Conservation (phyloP, 1,140 invertebrate genomes). For the Drosophila sp. region DNA sequence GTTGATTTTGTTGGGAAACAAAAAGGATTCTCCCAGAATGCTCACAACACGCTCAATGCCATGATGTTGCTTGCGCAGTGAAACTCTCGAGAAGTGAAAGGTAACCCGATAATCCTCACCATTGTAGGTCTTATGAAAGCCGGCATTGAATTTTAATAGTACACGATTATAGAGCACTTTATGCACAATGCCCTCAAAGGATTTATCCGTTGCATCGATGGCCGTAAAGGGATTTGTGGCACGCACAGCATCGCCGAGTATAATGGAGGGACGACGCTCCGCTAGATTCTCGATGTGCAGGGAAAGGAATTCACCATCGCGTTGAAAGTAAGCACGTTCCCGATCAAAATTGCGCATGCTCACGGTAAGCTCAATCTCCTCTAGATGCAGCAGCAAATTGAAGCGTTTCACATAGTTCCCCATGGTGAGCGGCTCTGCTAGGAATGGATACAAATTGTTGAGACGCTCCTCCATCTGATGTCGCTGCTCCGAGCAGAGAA, state of each 20-base stretch:
- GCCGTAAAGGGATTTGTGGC: slow-evolving; percentile 85
- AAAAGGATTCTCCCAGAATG: slow-evolving; percentile 86
- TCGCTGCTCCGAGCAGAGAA: slow-evolving; percentile 84
- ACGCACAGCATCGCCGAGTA: slow-evolving; percentile 91
- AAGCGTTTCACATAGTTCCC: slow-evolving; percentile 88
- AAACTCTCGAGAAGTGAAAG: slow-evolving; percentile 87
- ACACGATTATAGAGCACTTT: slow-evolving; percentile 88
- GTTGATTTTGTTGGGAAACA: slow-evolving; percentile 87
- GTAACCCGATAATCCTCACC: slow-evolving; percentile 88
- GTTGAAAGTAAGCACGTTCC: slow-evolving; percentile 87
- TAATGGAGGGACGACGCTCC: slow-evolving; percentile 93
- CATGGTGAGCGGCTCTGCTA: slow-evolving; percentile 85
- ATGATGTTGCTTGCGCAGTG: slow-evolving; percentile 88
- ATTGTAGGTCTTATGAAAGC: slow-evolving; percentile 89
- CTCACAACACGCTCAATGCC: slow-evolving; percentile 86
- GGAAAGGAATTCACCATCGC: slow-evolving; percentile 88
- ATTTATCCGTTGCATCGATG: slow-evolving; percentile 8
- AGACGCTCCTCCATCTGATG: slow-evolving; percentile 74
- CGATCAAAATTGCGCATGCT: slow-evolving; percentile 90
- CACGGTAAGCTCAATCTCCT: slow-evolving; percentile 89
- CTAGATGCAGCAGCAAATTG: slow-evolving; percentile 90
- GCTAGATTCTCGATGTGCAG: slow-evolving; percentile 92
- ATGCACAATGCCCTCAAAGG: slow-evolving; percentile 93
- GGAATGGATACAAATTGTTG: slow-evolving; percentile 84
- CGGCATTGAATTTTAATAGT: slow-evolving; percentile 89